phyloP scores from a whole-genome alignment of 2,113 vertebrate species.

The Junco hyemalis region DNA sequence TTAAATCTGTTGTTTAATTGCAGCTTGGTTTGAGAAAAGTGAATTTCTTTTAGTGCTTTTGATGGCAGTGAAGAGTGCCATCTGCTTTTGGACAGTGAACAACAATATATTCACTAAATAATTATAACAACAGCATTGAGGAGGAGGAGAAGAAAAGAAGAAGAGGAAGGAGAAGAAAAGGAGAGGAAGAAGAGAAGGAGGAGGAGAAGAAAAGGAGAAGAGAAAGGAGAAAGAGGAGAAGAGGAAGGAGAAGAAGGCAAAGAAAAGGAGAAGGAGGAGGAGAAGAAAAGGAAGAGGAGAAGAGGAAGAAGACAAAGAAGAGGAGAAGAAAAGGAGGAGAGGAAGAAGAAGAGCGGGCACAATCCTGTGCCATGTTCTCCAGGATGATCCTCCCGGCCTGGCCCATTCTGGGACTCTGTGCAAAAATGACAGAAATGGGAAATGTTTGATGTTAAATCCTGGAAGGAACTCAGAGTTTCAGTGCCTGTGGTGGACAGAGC shows the following conservation, averaged over 20 bases:
- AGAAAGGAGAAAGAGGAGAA: rapidly evolving
- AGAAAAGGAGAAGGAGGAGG: too few species aligned
- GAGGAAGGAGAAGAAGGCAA: not conserved
- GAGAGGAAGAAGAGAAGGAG: not conserved
- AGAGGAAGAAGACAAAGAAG: not conserved
- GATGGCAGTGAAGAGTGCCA: not conserved
- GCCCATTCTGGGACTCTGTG: not conserved
- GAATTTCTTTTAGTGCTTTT: not conserved
- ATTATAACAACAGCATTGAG: not conserved
- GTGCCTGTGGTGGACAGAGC: not conserved
- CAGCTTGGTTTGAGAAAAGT: not conserved
- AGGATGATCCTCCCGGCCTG: not conserved
- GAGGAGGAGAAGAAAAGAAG: rapidly evolving
- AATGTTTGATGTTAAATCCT: not conserved
- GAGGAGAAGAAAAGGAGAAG: too few species aligned
- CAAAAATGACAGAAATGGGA: not conserved
- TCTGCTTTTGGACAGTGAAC: not conserved
- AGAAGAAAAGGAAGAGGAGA: too few species aligned
- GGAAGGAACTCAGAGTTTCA: not conserved
- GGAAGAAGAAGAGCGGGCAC: not conserved
- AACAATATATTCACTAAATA: rapidly evolving
- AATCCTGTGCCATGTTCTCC: not conserved
- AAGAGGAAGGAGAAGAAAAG: too few species aligned
- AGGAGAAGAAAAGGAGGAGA: too few species aligned
- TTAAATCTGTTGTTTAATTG: not conserved